phyloP scores from a whole-genome alignment of 2,888 invertebrate genomes.

The Apodemia duryi region DNA sequence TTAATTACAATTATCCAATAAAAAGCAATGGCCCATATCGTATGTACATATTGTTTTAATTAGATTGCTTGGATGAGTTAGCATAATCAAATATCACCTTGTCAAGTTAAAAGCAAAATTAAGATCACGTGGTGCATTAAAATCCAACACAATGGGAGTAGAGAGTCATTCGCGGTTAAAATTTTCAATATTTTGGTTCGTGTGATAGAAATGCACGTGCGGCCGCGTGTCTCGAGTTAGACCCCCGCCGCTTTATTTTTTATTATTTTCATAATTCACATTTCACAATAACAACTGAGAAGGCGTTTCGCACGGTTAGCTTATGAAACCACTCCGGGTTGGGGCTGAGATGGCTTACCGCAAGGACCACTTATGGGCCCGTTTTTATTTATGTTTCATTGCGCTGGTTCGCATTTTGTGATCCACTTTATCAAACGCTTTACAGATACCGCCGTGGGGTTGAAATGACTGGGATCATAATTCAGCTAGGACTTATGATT shows the following conservation, averaged over 20 bases:
- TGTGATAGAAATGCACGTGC: constrained; percentile 54
- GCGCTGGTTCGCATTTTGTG: constrained; percentile 62
- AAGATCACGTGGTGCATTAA: constrained; percentile 68
- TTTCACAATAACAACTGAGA: constrained; percentile 76
- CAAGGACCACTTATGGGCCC: constrained; percentile 70
- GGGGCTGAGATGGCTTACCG: constrained; percentile 57
- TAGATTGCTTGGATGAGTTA: constrained; percentile 3
- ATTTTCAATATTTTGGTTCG: constrained; percentile 75
- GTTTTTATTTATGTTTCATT: constrained; percentile 69
- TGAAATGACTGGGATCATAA: constrained; percentile 68
- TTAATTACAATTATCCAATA: no score
- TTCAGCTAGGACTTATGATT: constrained; percentile 56
- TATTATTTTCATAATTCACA: constrained; percentile 79
- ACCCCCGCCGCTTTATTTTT: constrained; percentile 72
- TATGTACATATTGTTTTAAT: no score
- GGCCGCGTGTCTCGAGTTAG: constrained; percentile 69
- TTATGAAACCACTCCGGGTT: constrained; percentile 68
- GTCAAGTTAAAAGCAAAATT: constrained; percentile 59
- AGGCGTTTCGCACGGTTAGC: constrained; percentile 78
- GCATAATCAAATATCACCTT: constrained; percentile 41
- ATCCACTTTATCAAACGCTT: constrained; percentile 77
- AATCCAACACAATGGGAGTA: constrained; percentile 39
- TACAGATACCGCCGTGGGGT: constrained; percentile 67
- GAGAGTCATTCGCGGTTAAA: constrained; percentile 58
- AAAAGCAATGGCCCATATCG: no score